Conservation (phyloP, 35 echinoderm and acorn worm genomes). For the Ophiothrix spiculata region DNA sequence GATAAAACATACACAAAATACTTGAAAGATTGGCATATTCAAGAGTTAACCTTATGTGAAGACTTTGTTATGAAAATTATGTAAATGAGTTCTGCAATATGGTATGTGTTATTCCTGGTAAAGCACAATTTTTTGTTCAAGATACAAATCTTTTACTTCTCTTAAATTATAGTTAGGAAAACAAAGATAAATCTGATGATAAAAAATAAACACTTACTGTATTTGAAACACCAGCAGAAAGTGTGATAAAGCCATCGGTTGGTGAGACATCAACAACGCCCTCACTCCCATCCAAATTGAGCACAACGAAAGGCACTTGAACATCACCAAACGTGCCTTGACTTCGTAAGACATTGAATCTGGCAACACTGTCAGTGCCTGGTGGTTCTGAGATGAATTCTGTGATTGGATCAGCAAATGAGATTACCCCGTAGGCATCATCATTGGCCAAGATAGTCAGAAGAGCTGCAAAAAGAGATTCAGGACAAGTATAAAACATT, state of each 20-base stretch:
- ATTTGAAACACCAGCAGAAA: conserved; percentile 52
- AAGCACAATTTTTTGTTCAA: no score
- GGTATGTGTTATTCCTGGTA: no score
- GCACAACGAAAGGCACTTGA: conserved; percentile 68
- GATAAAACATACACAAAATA: no score
- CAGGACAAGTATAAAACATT: no score
- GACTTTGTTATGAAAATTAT: no score
- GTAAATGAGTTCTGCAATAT: no score
- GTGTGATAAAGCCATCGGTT: conserved; percentile 77
- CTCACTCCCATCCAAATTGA: conserved; percentile 12
- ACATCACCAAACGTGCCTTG: conserved; percentile 77
- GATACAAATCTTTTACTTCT: no score
- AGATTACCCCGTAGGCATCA: conserved; percentile 85
- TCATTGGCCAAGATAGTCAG: conserved; percentile 77
- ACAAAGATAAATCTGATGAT: no score
- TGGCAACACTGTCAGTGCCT: conserved; percentile 61
- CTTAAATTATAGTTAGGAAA: no score
- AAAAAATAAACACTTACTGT: conserved; percentile 82
- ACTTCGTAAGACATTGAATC: conserved; percentile 64
- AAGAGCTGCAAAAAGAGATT: conserved; percentile 24
- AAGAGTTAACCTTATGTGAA: no score
- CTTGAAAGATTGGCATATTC: no score
- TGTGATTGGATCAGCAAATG: conserved; percentile 29
- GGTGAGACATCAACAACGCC: conserved; percentile 60
- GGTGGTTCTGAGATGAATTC: conserved; percentile 67